Percentiles rank a stretch among this genome's conserved stretches.
These are phyloP conservation scores for Chelon labrosus DNA, from an alignment of 2,797 vertebrate species.

Conservation along the genomic window DNA sequence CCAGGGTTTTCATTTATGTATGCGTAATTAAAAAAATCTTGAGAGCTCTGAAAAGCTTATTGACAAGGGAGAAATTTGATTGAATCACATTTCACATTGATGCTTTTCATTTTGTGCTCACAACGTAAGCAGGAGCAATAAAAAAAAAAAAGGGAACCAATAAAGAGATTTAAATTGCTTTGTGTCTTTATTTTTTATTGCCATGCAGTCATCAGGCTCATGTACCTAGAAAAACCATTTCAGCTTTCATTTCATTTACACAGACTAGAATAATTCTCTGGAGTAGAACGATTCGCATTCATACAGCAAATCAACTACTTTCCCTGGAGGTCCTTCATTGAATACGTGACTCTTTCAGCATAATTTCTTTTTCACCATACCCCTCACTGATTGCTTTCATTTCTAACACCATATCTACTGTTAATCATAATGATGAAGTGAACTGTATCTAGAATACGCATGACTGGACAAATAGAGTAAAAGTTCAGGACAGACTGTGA, in stretches of 20 bases:
- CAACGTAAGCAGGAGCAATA: slow-evolving; percentile 24
- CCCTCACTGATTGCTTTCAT: slow-evolving; percentile 50
- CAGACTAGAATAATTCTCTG: slow-evolving; percentile 14
- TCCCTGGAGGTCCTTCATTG: slow-evolving; percentile 10
- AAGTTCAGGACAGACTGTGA: slow-evolving; percentile 2
- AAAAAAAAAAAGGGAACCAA: background rate
- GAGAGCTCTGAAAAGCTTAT: background rate
- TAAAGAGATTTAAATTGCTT: slow-evolving; percentile 16
- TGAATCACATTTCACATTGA: slow-evolving; percentile 3
- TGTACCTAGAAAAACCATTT: slow-evolving; percentile 3
- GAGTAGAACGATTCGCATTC: slow-evolving; percentile 33
- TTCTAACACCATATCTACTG: slow-evolving; percentile 54
- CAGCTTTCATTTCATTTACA: slow-evolving; percentile 30
- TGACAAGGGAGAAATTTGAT: background rate
- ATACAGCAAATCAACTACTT: slow-evolving; percentile 27
- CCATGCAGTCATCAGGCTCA: background rate
- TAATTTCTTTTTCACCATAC: slow-evolving; percentile 41
- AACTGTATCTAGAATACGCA: slow-evolving; percentile 42
- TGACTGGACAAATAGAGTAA: slow-evolving; percentile 36
- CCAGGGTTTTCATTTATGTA: background rate
- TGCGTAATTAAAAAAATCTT: background rate
- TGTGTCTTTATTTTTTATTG: background rate
- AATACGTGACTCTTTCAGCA: slow-evolving; percentile 34
- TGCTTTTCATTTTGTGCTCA: slow-evolving; percentile 25
- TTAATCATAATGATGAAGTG: slow-evolving; percentile 53